phyloP scores from a whole-genome alignment of 2,113 vertebrate species.

The Phrynosoma blainvillii region DNA sequence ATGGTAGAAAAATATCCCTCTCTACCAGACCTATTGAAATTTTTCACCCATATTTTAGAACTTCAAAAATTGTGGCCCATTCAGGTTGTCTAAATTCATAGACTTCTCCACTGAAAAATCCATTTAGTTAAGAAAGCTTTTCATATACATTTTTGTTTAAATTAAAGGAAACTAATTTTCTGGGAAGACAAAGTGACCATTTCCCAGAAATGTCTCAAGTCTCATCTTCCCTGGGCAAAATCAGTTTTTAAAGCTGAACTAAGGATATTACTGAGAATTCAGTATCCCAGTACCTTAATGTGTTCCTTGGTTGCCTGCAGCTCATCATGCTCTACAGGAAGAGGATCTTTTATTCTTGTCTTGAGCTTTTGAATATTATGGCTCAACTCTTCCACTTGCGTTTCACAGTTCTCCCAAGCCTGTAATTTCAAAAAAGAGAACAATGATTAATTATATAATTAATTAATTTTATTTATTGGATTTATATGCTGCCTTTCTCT shows the following conservation, averaged over 20 bases:
- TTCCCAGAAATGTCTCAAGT: not conserved
- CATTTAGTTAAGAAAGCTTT: not conserved
- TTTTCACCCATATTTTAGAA: not conserved
- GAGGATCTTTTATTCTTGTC: constrained; percentile 74
- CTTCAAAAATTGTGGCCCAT: not conserved
- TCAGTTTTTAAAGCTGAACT: not conserved
- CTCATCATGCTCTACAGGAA: constrained; percentile 80
- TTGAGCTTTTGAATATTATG: constrained; percentile 77
- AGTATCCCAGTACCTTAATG: constrained; percentile 78
- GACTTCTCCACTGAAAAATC: not conserved
- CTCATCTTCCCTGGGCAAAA: not conserved
- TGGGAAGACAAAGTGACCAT: not conserved
- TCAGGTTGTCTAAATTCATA: not conserved
- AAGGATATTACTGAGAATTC: not conserved
- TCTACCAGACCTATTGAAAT: not conserved
- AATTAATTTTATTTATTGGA: too few species aligned
- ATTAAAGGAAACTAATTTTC: not conserved
- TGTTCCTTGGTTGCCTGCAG: constrained; percentile 75
- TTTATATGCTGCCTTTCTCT: too few species aligned
- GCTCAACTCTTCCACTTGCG: constrained; percentile 72
- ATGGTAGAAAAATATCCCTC: not conserved
- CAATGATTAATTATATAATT: constrained; percentile 24
- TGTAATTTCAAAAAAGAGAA: constrained; percentile 67
- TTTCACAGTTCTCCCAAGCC: constrained; percentile 86
- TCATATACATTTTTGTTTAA: not conserved